A percentile compares a stretch with the other conserved stretches of the same genome.
These are phyloP conservation scores for Strix aluco DNA, from an alignment of 2,113 vertebrate species.

Conservation along the genomic window DNA sequence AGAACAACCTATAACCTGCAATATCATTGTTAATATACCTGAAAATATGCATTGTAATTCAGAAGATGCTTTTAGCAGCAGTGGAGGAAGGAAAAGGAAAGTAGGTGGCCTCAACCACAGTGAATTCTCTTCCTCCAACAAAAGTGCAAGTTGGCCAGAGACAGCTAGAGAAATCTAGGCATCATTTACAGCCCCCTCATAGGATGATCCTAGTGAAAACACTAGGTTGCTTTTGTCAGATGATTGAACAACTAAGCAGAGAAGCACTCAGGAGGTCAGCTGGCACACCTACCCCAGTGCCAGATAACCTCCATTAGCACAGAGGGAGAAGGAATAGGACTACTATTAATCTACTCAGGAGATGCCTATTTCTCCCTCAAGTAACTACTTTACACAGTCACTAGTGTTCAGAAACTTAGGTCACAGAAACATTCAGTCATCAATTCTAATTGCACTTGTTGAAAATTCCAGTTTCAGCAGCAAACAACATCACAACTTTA, in stretches of 20 bases:
- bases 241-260: background rate
- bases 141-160: background rate
- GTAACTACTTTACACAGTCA: background rate
- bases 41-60: background rate
- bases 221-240: background rate
- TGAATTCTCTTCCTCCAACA: background rate
- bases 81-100: background rate
- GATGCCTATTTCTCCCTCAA: background rate
- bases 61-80: background rate
- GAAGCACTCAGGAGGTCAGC: background rate
- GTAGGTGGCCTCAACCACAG: background rate
- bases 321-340: background rate
- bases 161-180: background rate
- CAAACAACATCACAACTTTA: accelerated
- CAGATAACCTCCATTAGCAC: background rate
- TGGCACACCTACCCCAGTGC: background rate
- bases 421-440: background rate
- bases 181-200: background rate
- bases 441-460: background rate
- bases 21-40: background rate
- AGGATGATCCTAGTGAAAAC: background rate
- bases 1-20: background rate
- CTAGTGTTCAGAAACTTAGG: background rate
- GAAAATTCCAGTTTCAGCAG: background rate
- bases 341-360: background rate